Percentiles rank a stretch among this genome's conserved stretches.
Evolutionary conservation across 2,797 vertebrate genomes (phyloP).

Genomic region (Vespertilio murinus): DNA sequence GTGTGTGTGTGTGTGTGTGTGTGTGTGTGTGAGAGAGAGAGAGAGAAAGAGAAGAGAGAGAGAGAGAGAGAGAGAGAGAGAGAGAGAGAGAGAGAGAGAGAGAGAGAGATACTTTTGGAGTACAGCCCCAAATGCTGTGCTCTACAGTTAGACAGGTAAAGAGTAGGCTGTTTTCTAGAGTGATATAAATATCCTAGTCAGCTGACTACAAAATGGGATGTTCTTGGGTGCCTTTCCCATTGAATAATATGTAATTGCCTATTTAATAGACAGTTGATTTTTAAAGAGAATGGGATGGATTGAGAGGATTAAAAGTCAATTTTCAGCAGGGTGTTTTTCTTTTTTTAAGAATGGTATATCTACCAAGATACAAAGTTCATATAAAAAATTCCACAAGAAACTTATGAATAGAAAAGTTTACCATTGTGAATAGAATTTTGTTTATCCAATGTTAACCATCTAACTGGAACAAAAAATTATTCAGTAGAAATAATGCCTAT

Average conservation of each 20-base stretch:
- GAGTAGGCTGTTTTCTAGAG: not conserved
- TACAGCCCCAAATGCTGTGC: not conserved
- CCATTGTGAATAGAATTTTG: constrained; percentile 10
- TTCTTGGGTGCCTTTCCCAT: constrained; percentile 31
- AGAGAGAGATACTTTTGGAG: too few species aligned
- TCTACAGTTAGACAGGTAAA: not conserved
- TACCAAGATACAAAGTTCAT: constrained; percentile 41
- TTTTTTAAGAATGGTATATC: constrained; percentile 22
- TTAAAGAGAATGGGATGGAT: constrained; percentile 52
- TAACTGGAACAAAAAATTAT: constrained; percentile 25
- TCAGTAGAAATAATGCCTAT: not conserved
- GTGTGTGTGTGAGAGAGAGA: too few species aligned
- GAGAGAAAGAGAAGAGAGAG: too few species aligned
- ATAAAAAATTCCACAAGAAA: constrained; percentile 17
- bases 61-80: too few species aligned
- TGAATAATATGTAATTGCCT: constrained; percentile 29
- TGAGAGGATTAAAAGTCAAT: constrained; percentile 45
- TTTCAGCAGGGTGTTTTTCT: constrained; percentile 33
- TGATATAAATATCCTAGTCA: constrained; percentile 1
- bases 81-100: too few species aligned
- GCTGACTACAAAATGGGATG: not conserved
- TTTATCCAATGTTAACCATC: not conserved
- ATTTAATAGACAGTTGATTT: constrained; percentile 51
- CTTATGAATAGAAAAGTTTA: not conserved
- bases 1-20: too few species aligned